Percentiles rank a stretch among this genome's conserved stretches.
Evolutionary conservation across 92 coral and sea anemone species (phyloP).

Genomic region (Ricordea florida): DNA sequence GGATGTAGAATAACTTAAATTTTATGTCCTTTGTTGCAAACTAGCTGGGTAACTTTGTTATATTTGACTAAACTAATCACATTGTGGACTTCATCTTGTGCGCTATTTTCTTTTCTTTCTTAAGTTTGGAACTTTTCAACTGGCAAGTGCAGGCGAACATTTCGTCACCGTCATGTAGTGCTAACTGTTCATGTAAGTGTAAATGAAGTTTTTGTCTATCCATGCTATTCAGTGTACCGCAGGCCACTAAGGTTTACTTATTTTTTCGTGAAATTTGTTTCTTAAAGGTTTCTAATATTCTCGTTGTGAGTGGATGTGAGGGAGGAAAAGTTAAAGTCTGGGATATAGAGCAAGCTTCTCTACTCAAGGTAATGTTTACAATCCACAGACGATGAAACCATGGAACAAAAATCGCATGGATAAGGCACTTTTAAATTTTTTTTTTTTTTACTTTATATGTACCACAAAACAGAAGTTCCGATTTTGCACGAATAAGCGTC

Average conservation of each 20-base stretch:
- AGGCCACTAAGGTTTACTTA: not conserved
- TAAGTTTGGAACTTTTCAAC: slow-evolving; percentile 92
- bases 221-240: not conserved
- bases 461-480: no score
- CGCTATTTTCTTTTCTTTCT: not conserved
- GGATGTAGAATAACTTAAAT: no score
- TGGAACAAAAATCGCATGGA: no score
- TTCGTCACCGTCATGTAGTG: slow-evolving; percentile 95
- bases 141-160: slow-evolving; percentile 93
- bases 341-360: slow-evolving; percentile 88
- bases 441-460: no score
- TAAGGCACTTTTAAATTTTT: no score
- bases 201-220: no score
- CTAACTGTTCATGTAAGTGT: slow-evolving; percentile 83
- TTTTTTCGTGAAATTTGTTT: not conserved
- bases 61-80: not conserved
- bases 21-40: no score
- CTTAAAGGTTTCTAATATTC: slow-evolving; percentile 76
- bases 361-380: slow-evolving; percentile 90
- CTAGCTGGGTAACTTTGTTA: not conserved
- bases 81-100: no score
- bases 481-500: no score
- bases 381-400: no score
- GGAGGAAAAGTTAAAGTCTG: slow-evolving; percentile 97
- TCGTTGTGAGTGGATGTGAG: slow-evolving; percentile 95